Percentiles rank a stretch among this genome's conserved stretches.
Evolutionary conservation across 2,113 vertebrate species (phyloP).

Genomic region (Coreoperca whiteheadi): DNA sequence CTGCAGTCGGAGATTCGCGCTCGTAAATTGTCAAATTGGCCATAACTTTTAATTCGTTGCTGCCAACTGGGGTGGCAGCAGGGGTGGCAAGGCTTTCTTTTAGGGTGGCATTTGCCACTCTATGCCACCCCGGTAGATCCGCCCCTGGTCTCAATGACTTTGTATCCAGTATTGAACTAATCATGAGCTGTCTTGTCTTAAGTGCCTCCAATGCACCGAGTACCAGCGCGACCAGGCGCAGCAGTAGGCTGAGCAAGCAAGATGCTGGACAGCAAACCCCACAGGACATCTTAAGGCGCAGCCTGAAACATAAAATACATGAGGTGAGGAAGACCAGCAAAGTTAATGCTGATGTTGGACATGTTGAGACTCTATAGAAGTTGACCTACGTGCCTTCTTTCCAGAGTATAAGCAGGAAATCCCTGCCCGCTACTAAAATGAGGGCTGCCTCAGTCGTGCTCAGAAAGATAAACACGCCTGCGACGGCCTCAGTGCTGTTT

Average conservation of each 20-base stretch:
- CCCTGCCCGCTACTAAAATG: constrained; percentile 40
- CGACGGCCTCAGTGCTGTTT: constrained; percentile 37
- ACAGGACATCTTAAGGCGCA: constrained; percentile 71
- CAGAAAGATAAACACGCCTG: not conserved
- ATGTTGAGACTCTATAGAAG: not conserved
- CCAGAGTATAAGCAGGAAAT: constrained; percentile 73
- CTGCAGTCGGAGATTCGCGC: no score
- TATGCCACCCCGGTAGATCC: no score
- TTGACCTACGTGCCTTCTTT: not conserved
- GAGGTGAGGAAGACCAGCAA: constrained; percentile 63
- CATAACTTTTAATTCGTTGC: no score
- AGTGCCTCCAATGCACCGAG: constrained; percentile 37
- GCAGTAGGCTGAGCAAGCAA: constrained; percentile 45
- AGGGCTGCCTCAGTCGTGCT: constrained; percentile 14
- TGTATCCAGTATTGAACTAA: not conserved
- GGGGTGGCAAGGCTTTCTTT: no score
- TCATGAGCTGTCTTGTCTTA: not conserved
- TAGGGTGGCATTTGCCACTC: no score
- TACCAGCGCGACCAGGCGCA: constrained; percentile 39
- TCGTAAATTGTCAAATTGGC: no score
- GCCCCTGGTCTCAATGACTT: not conserved
- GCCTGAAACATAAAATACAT: constrained; percentile 71
- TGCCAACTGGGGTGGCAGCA: no score
- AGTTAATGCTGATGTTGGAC: fast-evolving
- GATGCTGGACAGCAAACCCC: constrained; percentile 65